Conservation (phyloP, 2,113 vertebrate genomes). For the Odocoileus virginianus region DNA sequence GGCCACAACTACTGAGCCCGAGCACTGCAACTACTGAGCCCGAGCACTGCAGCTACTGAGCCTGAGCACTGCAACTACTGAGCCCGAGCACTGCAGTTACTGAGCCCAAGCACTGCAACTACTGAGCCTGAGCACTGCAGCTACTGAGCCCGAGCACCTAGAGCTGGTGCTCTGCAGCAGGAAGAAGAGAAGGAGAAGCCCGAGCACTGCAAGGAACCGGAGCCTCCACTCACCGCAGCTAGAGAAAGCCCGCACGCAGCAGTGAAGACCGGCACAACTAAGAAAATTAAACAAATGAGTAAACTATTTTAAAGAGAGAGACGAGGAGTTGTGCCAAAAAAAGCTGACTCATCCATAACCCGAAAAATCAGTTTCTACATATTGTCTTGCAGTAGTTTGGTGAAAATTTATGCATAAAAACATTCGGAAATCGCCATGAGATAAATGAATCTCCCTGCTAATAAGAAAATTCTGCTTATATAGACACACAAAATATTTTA, state of each 20-base stretch:
- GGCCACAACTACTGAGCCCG: too few species aligned
- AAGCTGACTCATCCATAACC: not conserved
- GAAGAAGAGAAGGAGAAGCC: not conserved
- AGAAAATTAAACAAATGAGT: fast-evolving
- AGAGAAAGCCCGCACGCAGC: not conserved
- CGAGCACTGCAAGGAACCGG: fast-evolving
- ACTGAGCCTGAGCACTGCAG: too few species aligned
- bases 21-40: too few species aligned
- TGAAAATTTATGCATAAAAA: not conserved
- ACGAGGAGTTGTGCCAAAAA: not conserved
- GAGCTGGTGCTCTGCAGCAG: not conserved
- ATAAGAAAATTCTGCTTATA: not conserved
- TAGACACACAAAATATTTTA: not conserved
- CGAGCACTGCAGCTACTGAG: too few species aligned
- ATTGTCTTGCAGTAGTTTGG: not conserved
- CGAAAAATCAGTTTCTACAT: not conserved
- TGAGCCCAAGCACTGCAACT: not conserved
- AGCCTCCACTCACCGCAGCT: not conserved
- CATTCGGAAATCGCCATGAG: not conserved
- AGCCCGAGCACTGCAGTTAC: not conserved
- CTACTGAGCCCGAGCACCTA: not conserved
- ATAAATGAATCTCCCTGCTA: not conserved
- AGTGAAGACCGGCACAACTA: fast-evolving
- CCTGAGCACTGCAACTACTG: too few species aligned
- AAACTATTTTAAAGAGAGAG: not conserved